A percentile compares a stretch with the other conserved stretches of the same genome.
phyloP scores from a whole-genome alignment of 1,140 invertebrate species.

The Zaprionus vittiger region DNA sequence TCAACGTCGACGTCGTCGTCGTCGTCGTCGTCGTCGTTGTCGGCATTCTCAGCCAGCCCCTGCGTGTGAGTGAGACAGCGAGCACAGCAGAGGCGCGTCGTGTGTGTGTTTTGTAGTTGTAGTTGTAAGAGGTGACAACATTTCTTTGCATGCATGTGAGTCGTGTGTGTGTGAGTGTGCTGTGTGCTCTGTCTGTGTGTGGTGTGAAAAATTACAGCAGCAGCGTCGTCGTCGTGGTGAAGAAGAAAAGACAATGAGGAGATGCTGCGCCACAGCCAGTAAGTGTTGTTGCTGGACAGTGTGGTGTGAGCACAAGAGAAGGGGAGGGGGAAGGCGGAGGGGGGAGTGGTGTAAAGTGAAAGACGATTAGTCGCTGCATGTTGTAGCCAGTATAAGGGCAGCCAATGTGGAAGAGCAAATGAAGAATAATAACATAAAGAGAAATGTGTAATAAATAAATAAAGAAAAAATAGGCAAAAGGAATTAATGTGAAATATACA shows the following conservation, averaged over 20 bases:
- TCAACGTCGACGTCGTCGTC: conserved; percentile 5
- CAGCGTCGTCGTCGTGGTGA: conserved; percentile 58
- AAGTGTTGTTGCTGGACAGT: conserved; percentile 7
- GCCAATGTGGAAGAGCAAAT: neutral
- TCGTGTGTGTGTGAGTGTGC: neutral
- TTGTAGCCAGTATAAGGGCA: conserved; percentile 15
- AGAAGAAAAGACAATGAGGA: conserved; percentile 54
- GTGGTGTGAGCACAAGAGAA: neutral
- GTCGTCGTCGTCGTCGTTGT: conserved; percentile 28
- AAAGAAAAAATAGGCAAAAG: neutral
- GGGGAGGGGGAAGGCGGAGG: neutral
- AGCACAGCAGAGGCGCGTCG: conserved; percentile 5
- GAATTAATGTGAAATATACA: neutral
- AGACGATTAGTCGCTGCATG: conserved; percentile 46
- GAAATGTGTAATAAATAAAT: neutral
- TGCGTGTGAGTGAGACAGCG: conserved; percentile 55
- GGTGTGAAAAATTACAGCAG: conserved; percentile 82
- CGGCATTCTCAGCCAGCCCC: conserved; percentile 19
- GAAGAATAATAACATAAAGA: neutral
- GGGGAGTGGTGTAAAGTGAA: conserved; percentile 45
- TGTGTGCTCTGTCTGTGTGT: conserved; percentile 26
- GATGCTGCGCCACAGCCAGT: conserved; percentile 35
- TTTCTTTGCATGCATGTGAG: conserved; percentile 52
- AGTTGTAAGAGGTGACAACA: conserved; percentile 67
- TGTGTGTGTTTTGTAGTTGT: conserved; percentile 29